Conservation (phyloP, 2,797 vertebrate species). For the Danio tinwini region DNA sequence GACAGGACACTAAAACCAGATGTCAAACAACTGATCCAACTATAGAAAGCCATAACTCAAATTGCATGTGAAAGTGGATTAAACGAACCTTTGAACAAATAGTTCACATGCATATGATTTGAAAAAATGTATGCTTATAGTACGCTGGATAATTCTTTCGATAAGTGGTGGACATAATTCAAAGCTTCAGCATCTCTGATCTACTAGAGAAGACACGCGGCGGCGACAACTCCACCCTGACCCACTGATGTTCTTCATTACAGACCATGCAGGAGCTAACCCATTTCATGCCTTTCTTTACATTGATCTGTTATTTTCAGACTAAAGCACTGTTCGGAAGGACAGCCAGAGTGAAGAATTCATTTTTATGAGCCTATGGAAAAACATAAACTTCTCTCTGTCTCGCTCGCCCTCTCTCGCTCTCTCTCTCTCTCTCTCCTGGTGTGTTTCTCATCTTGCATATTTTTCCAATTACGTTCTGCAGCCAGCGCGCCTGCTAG, state of each 20-base stretch:
- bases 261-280: neutral
- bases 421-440: conserved; percentile 13
- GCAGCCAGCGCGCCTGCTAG: conserved; percentile 27
- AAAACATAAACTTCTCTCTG: conserved; percentile 21
- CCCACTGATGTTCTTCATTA: conserved; percentile 52
- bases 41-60: neutral
- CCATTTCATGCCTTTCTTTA: neutral
- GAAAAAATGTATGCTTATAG: neutral
- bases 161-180: neutral
- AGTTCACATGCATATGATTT: neutral
- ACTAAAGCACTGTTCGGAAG: neutral
- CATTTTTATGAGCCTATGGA: conserved; percentile 20
- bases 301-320: conserved; percentile 13
- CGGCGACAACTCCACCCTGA: conserved; percentile 71
- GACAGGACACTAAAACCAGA: neutral
- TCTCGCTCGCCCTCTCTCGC: neutral
- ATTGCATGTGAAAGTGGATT: neutral
- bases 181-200: conserved; percentile 51
- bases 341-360: neutral
- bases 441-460: conserved; percentile 45
- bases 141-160: neutral
- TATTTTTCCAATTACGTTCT: conserved; percentile 59
- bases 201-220: conserved; percentile 50
- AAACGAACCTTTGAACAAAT: neutral
- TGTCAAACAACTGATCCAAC: conserved; percentile 3